Base-by-base conservation (phyloP, 2,113 vertebrate species). In the Sterrhoptilus dennistouni region DNA sequence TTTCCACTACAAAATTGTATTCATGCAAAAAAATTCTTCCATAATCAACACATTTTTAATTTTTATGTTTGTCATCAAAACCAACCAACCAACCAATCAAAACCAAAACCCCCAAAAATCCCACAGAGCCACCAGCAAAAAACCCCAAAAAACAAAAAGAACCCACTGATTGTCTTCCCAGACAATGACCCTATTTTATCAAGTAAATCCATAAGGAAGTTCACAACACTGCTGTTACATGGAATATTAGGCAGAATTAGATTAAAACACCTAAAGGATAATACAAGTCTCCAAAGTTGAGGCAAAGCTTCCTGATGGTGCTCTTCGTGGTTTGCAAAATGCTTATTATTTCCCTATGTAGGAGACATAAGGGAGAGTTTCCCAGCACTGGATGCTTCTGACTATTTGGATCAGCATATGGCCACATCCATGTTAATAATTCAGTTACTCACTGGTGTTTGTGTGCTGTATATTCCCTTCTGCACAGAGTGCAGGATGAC, bases 351-450 rank as follows among this genome's bases (percentile, higher is more conserved):
- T 85, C 29, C 18, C 7, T 38, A 71, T 29, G 1, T 28, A 38
- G 19, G 7, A 60, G 21, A 60, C 0, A 0, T 27, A 79, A 63
- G 53, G 6, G 8, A 61, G 2, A 56, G 6, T 52, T 79, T 76
- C 53, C 14, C 18, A 75, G 9, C 16, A 54, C 49, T 17, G 8
- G 35, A 7, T 31, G 8, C 15, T 56, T 90, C 59, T 72, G 57
- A 40, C 14, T 76, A 13, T 75, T 79, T 76, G 11, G 23, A 33
- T 57, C 52, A 78, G 10, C 12, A 28, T 31, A 44, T 9, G 54
- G 23, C 11, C 75, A 42, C 5, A 38, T 18, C 23, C n/a, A 8
- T 42, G 10, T 29, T 81, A 70, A 45, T 20, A 71, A 35, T 35
- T 74, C 21, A 52, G 49, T n/a, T 69, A 31, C 28, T n/a, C 29